A percentile compares a stretch with the other conserved stretches of the same genome.
These are phyloP conservation scores for Cephalotes varians DNA, from an alignment of 2,888 invertebrate genomes.

Conservation along the genomic window DNA sequence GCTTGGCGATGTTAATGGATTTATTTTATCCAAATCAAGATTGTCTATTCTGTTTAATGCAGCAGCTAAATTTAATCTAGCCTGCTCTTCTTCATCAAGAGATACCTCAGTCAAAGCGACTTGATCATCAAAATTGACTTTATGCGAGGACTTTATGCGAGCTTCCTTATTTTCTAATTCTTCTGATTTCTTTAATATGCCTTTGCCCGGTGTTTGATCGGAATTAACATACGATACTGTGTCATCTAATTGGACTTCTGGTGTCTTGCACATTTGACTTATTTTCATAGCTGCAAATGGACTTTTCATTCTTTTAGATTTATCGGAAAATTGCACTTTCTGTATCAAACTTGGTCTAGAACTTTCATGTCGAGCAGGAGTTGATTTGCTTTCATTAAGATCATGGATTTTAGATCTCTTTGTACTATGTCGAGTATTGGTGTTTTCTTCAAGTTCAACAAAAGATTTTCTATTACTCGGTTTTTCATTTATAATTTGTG, in stretches of 20 bases:
- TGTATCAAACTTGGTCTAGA: slow-evolving; percentile 60
- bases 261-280: slow-evolving; percentile 78
- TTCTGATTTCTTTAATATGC: slow-evolving; percentile 79
- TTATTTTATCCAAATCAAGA: slow-evolving; percentile 60
- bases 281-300: slow-evolving; percentile 79
- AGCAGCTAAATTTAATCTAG: slow-evolving; percentile 60
- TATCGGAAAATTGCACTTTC: slow-evolving; percentile 66
- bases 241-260: slow-evolving; percentile 76
- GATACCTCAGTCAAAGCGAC: slow-evolving; percentile 69
- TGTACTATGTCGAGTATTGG: slow-evolving; percentile 5
- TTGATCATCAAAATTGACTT: slow-evolving; percentile 80
- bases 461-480: background rate
- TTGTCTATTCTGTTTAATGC: slow-evolving; percentile 72
- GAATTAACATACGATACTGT: slow-evolving; percentile 80
- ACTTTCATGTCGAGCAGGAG: slow-evolving; percentile 20
- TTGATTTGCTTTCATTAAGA: background rate
- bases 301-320: slow-evolving; percentile 64
- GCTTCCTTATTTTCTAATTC: slow-evolving; percentile 42
- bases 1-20: background rate
- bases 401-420: slow-evolving; percentile 37
- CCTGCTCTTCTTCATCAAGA: slow-evolving; percentile 62
- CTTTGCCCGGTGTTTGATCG: slow-evolving; percentile 80
- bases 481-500: slow-evolving; percentile 4
- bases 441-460: background rate
- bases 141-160: slow-evolving; percentile 70